These are phyloP conservation scores for Montipora capricornis DNA, from an alignment of 64 coral and sea anemone genomes.

Conservation along the genomic window DNA sequence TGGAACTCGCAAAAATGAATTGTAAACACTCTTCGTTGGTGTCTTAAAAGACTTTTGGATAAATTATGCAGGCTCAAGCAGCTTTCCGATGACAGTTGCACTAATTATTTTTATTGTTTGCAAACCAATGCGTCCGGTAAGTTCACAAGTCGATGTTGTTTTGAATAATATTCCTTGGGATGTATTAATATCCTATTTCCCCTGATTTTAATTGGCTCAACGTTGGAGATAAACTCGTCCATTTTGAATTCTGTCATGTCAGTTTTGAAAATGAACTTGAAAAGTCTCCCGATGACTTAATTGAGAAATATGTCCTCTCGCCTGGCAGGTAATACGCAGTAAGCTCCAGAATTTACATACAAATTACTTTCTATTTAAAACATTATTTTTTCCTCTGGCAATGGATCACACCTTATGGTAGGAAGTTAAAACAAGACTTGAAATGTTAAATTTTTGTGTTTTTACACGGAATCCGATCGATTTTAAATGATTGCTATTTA, in stretches of 20 bases:
- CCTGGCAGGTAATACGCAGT: neutral
- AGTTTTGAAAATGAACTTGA: neutral
- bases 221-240: neutral
- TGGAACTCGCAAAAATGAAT: constrained; percentile 9
- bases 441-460: too few relatives aligned
- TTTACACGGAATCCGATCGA: too few relatives aligned
- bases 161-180: neutral
- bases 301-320: neutral
- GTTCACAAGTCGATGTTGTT: neutral
- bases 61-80: constrained; percentile 7
- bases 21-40: constrained; percentile 3
- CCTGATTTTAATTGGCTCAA: neutral
- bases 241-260: neutral
- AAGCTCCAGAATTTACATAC: constrained; percentile 11
- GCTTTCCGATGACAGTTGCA: neutral
- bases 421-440: neutral
- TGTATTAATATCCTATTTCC: neutral
- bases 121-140: neutral
- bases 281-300: neutral
- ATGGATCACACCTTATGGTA: neutral
- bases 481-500: too few relatives aligned
- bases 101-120: constrained; percentile 18
- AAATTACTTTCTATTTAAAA: neutral
- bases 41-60: constrained; percentile 26
- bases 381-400: neutral